Evolutionary conservation across 2,113 vertebrate genomes (phyloP), one percentile per base, ranked within the genome.

Genomic region (Tetrao urogallus): DNA sequence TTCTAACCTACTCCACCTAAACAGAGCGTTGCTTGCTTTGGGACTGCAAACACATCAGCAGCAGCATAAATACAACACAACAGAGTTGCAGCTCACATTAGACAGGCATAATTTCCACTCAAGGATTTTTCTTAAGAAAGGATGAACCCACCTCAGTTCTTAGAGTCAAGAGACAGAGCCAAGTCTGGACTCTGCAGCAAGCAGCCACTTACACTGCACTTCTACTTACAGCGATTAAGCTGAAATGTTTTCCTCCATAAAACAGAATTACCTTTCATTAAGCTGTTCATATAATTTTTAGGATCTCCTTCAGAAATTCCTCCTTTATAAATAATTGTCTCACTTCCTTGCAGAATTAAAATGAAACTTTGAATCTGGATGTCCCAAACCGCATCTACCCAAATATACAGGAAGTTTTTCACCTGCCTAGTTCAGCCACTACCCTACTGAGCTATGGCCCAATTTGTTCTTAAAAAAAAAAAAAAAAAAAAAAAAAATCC

Each of bases 221-320:
- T 93, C 90, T 80, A 63, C 1, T 47, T 19, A 45, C 56, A 73
- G 28, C 52, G 73, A 57, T 42, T 80, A 93, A 96, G 66, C 71
- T 52, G 47, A 92, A 94, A 86, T 65, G 20, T 47, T 11, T 16
- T 1, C 58, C 76, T 12, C 13, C n/a, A 12, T 1, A 28, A 54
- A 10, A 57, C 17, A 56, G 74, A 69, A 90, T 28, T 9, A 69
- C 17, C 45, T 85, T 34, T 56, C 19, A n/a, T 67, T 38, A 34
- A 70, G 36, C 15, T 76, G 63, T 38, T 34, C 20, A 0, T 10
- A 8, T 38, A 72, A 52, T 72, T 89, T 65, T 12, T 52, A 13
- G 27, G 8, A 83, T 57, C 45, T 48, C 20, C 54, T 61, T 57
- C 48, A 70, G 45, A 79, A 92, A 71, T 0, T 19, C 5, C 32